These are phyloP conservation scores for Apamea anceps DNA, from an alignment of 2,888 invertebrate species.

Conservation along the genomic window DNA sequence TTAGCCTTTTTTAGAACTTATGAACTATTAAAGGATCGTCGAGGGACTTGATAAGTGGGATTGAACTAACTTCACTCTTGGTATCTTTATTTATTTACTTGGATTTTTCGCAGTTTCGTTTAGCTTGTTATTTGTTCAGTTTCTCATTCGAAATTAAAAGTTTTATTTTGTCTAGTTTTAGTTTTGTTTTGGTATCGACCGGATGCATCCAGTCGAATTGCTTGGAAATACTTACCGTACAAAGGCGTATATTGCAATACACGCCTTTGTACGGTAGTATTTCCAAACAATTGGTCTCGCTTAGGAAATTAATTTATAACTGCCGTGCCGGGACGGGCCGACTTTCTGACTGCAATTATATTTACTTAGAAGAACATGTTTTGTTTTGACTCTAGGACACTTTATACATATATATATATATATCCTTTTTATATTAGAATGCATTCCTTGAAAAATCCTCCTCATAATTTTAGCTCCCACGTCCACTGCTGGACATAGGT, in stretches of 20 bases:
- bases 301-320: not conserved
- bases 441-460: not conserved
- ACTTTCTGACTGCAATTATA: not conserved
- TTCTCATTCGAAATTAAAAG: slow-evolving; percentile 20
- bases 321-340: no score
- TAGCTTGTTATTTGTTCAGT: slow-evolving; percentile 11
- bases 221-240: no score
- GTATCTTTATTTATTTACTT: slow-evolving; percentile 9
- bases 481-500: not conserved
- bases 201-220: no score
- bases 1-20: slow-evolving; percentile 34
- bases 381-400: not conserved
- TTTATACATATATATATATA: no score
- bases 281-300: not conserved
- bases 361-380: not conserved
- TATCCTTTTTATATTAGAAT: not conserved
- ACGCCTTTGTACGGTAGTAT: no score
- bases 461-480: not conserved
- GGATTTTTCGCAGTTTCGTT: slow-evolving; percentile 2
- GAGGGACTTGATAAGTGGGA: slow-evolving; percentile 45
- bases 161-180: not conserved
- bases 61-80: slow-evolving; percentile 34
- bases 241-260: not conserved
- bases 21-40: slow-evolving; percentile 46
- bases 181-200: not conserved